Base-by-base conservation (phyloP, 2,888 invertebrate genomes). In the Torymus tubicola region DNA sequence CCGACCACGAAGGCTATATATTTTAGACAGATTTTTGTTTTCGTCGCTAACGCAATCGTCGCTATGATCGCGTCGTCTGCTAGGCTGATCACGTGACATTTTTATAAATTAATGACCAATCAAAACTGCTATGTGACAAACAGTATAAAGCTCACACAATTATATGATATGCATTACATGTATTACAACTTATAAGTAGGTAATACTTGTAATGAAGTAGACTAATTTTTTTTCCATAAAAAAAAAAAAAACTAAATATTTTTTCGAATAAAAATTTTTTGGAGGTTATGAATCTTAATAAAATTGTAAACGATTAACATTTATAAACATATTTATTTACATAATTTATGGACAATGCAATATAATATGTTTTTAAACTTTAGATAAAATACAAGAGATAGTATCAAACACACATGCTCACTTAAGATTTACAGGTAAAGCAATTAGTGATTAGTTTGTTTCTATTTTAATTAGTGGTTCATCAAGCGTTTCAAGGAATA, bases 261-360 rank as follows among this genome's bases (percentile, higher is more conserved):
- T 1, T 8, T 1, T 42, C 42, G 8, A 42, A 42, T 42, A 42
- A 42, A 42, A 8, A 42, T 0, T 8, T 8, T 31, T 31, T 42
- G 8, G 42, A 42, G 42, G 42, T 42, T 42, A 42, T 42, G 42
- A 8, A 42, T 5, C 8, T 8, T 8, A 42, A 42, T 42, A 42
- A 42, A 42, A 18, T n/a, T 14, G n/a, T 11, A 65, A 3, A 31
- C 21, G 11, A 71, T 73, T 24, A 82, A 82, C 80, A 78, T 82
- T 80, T 75, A 80, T 80, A 80, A 75, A 80, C 18, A 64, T 78
- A 78, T 82, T 82, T 82, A 82, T 82, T 82, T 80, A 82, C 82
- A 82, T 68, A 31, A 63, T 78, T 65, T 70, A 10, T 68, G 16
- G 18, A 55, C 18, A 61, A 74, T 71, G 16, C 52, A 68, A 18